Percentiles rank a stretch among this genome's conserved stretches.
Conservation (phyloP, 2,797 vertebrate genomes). For the Neomorphus geoffroyi region DNA sequence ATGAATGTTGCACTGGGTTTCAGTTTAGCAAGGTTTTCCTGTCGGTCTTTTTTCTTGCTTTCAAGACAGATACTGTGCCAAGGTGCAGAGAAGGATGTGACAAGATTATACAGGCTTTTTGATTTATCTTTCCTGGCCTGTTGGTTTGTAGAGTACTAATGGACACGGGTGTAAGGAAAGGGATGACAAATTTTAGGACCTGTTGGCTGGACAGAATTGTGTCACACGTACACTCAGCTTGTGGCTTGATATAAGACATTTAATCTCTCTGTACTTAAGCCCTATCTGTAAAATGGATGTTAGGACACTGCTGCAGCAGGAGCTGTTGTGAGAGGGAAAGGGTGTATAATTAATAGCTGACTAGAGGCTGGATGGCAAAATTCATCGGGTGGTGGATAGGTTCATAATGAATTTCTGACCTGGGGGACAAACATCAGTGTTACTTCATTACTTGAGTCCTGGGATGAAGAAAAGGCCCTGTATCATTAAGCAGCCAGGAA, state of each 20-base stretch:
- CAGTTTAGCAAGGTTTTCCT: background rate
- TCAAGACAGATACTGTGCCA: background rate
- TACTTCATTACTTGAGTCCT: conserved; percentile 41
- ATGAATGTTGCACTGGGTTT: background rate
- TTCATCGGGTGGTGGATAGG: conserved; percentile 2
- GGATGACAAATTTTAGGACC: background rate
- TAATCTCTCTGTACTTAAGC: conserved; percentile 25
- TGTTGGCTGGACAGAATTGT: background rate
- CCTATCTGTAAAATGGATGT: conserved; percentile 15
- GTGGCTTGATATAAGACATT: conserved; percentile 11
- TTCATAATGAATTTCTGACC: conserved; percentile 61
- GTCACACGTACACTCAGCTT: background rate
- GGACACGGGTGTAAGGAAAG: background rate
- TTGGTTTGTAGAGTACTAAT: background rate
- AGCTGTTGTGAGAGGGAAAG: conserved; percentile 1
- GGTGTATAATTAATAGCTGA: conserved; percentile 50
- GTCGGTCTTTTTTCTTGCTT: background rate
- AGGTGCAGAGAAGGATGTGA: background rate
- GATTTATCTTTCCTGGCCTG: background rate
- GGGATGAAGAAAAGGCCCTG: background rate
- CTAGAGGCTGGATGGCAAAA: conserved; percentile 45
- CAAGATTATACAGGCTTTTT: background rate
- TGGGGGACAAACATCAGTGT: conserved; percentile 24
- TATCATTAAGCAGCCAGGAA: background rate
- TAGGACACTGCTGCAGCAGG: background rate